These are phyloP conservation scores for Zaprionus lachaisei DNA, from an alignment of 1,140 invertebrate genomes.

Conservation along the genomic window DNA sequence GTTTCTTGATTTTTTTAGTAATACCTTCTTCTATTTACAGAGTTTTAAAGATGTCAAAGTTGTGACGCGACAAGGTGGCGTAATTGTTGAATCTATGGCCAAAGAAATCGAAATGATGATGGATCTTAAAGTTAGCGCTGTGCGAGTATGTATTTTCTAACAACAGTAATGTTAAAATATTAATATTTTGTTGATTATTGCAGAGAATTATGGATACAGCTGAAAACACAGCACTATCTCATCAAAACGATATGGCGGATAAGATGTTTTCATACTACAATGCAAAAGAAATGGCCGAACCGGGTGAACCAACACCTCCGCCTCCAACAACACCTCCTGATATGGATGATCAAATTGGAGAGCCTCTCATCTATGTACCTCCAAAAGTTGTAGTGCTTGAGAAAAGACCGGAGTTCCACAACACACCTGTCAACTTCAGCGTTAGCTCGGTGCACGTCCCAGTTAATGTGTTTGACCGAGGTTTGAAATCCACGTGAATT, in stretches of 20 bases:
- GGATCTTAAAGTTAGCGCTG: conserved; percentile 92
- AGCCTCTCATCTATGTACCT: conserved; percentile 85
- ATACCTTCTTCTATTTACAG: conserved; percentile 79
- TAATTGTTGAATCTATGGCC: conserved; percentile 90
- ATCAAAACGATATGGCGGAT: conserved; percentile 87
- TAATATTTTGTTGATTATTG: neutral
- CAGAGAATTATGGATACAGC: conserved; percentile 93
- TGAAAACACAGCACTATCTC: conserved; percentile 89
- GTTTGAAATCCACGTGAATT: conserved; percentile 85
- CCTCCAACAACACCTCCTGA: conserved; percentile 81
- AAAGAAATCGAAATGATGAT: conserved; percentile 93
- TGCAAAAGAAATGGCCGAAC: conserved; percentile 89
- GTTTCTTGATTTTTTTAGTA: neutral
- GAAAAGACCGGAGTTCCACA: conserved; percentile 91
- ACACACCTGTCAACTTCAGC: conserved; percentile 92
- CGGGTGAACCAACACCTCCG: conserved; percentile 84
- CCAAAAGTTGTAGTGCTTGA: conserved; percentile 86
- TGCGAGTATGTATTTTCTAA: conserved; percentile 86
- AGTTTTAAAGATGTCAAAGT: conserved; percentile 91
- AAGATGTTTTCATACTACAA: conserved; percentile 89
- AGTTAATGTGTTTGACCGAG: conserved; percentile 96
- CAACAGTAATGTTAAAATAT: neutral
- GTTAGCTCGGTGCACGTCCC: conserved; percentile 97
- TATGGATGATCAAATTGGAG: conserved; percentile 85
- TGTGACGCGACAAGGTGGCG: conserved; percentile 88